Conservation (phyloP, 2,888 invertebrate species). For the Phyllotreta striolata region DNA sequence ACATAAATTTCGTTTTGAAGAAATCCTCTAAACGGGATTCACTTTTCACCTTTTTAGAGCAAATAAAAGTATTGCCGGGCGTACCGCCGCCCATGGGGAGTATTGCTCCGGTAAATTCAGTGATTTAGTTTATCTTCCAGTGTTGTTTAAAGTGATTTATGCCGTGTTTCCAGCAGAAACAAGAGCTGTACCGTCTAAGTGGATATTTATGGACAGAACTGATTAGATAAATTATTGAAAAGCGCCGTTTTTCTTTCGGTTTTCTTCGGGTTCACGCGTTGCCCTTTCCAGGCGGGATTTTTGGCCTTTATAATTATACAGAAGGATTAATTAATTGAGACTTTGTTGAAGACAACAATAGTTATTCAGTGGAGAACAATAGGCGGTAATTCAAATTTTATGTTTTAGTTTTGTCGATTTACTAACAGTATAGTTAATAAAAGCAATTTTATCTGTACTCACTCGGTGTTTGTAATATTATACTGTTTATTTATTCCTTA, state of each 20-base stretch:
- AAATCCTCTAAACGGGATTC: slow-evolving; percentile 1
- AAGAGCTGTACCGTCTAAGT: slow-evolving; percentile 37
- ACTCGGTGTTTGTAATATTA: too few species aligned
- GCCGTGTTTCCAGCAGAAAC: slow-evolving; percentile 83
- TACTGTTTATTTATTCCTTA: too few species aligned
- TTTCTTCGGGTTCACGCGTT: slow-evolving; percentile 17
- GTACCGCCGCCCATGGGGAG: slow-evolving; percentile 33
- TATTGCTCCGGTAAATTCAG: slow-evolving; percentile 39
- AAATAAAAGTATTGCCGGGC: slow-evolving; percentile 11
- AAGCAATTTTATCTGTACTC: too few species aligned
- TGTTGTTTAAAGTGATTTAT: slow-evolving; percentile 78
- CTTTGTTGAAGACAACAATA: neutral
- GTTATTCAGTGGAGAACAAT: too few species aligned
- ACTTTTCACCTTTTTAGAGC: slow-evolving; percentile 1
- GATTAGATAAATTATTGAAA: slow-evolving; percentile 39
- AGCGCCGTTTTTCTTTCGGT: slow-evolving; percentile 28
- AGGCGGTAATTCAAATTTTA: too few species aligned
- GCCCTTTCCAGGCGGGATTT: neutral
- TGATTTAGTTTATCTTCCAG: slow-evolving; percentile 64
- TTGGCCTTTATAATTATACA: neutral
- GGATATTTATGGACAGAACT: slow-evolving; percentile 37
- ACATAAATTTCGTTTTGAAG: slow-evolving; percentile 6
- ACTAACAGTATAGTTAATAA: too few species aligned
- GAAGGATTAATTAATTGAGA: neutral
- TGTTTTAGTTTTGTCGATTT: too few species aligned